A percentile compares a stretch with the other conserved stretches of the same genome.
Evolutionary conservation across 1,140 invertebrate genomes (phyloP).

Genomic region (Bursaphelenchus mucronatus): DNA sequence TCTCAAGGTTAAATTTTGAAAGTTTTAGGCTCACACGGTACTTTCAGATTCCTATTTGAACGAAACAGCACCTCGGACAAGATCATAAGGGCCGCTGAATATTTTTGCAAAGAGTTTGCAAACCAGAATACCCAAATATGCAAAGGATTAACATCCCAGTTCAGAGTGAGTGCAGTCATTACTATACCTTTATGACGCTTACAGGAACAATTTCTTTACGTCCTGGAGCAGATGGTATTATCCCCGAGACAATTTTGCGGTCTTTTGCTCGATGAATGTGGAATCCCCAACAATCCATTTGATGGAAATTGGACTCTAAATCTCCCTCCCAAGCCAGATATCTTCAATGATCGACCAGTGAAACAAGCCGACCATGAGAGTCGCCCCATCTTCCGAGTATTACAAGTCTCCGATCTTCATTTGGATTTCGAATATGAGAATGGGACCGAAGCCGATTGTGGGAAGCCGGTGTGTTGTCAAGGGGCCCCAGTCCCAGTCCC

Average conservation of each 20-base stretch:
- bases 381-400: slow-evolving; percentile 52
- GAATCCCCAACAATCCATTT: slow-evolving; percentile 43
- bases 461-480: slow-evolving; percentile 63
- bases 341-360: not conserved
- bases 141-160: slow-evolving; percentile 46
- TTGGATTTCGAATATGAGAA: slow-evolving; percentile 61
- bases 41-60: slow-evolving; percentile 26
- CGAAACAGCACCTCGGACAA: slow-evolving; percentile 31
- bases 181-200: slow-evolving; percentile 17
- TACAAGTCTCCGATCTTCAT: slow-evolving; percentile 65
- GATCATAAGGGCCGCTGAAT: slow-evolving; percentile 34
- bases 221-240: slow-evolving; percentile 38
- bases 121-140: slow-evolving; percentile 37
- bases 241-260: slow-evolving; percentile 41
- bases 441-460: slow-evolving; percentile 62
- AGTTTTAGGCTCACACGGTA: not conserved
- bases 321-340: slow-evolving; percentile 29
- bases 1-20: not conserved
- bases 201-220: slow-evolving; percentile 44
- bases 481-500: slow-evolving; percentile 16
- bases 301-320: slow-evolving; percentile 40
- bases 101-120: slow-evolving; percentile 43
- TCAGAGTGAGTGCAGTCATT: slow-evolving; percentile 27
- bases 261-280: slow-evolving; percentile 36
- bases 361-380: slow-evolving; percentile 4